phyloP scores from a whole-genome alignment of 2,797 vertebrate genomes.

The Menidia menidia region DNA sequence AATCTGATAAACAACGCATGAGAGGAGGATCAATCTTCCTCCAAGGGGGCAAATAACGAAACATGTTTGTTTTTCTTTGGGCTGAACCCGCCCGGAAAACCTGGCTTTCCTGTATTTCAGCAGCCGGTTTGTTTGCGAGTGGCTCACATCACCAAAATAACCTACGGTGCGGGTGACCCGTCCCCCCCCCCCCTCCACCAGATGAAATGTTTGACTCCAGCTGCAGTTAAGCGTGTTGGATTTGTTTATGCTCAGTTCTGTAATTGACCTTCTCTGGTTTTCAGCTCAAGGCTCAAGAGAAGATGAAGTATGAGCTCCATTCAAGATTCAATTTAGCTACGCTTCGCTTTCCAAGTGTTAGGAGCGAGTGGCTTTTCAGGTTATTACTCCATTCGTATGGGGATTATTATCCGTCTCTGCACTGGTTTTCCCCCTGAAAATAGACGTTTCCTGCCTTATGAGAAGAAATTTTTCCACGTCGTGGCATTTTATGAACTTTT shows the following conservation, averaged over 20 bases:
- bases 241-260: constrained; percentile 17
- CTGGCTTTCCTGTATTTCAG: not conserved
- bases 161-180: not conserved
- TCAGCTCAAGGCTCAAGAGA: constrained; percentile 15
- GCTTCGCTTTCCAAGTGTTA: constrained; percentile 26
- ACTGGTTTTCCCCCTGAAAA: constrained; percentile 28
- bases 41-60: not conserved
- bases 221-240: constrained; percentile 12
- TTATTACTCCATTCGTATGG: constrained; percentile 27
- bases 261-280: constrained; percentile 35
- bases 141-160: not conserved
- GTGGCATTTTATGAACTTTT: constrained; percentile 11
- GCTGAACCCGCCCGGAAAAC: constrained; percentile 17
- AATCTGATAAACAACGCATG: constrained; percentile 23
- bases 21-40: constrained; percentile 12
- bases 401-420: constrained; percentile 24
- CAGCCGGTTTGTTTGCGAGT: constrained; percentile 19
- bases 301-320: constrained; percentile 28
- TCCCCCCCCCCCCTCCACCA: not conserved
- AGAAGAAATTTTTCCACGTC: constrained; percentile 18
- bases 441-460: constrained; percentile 24
- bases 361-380: constrained; percentile 17
- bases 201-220: constrained; percentile 22
- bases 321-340: constrained; percentile 30
- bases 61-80: constrained; percentile 22